phyloP scores from a whole-genome alignment of 1,140 invertebrate species.

The Trichomalopsis sarcophagae region DNA sequence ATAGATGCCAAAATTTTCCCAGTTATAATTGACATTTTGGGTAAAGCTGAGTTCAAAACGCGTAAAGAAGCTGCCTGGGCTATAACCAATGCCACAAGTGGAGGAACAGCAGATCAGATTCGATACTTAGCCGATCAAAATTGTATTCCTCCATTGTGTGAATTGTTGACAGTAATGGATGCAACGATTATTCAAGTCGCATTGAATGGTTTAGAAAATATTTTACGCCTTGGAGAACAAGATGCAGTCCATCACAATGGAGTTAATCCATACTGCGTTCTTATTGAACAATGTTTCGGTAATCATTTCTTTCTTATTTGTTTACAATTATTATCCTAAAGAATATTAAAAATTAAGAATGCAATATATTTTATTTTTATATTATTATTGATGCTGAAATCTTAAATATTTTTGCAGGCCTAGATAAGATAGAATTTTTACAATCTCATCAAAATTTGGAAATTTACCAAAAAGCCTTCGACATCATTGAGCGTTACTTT shows the following conservation, averaged over 20 bases:
- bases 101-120: constrained; percentile 95
- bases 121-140: constrained; percentile 81
- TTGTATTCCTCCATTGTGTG: constrained; percentile 96
- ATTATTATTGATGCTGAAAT: constrained; percentile 2
- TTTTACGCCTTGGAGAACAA: constrained; percentile 93
- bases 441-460: constrained; percentile 97
- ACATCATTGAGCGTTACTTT: constrained; percentile 97
- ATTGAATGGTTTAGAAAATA: constrained; percentile 97
- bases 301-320: constrained; percentile 62
- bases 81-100: constrained; percentile 97
- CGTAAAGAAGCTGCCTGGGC: constrained; percentile 98
- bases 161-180: constrained; percentile 95
- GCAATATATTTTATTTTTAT: neutral
- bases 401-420: constrained; percentile 77
- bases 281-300: constrained; percentile 98
- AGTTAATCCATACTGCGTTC: constrained; percentile 92
- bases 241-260: constrained; percentile 81
- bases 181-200: constrained; percentile 98
- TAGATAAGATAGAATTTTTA: constrained; percentile 98
- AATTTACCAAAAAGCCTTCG: constrained; percentile 96
- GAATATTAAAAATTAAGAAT: neutral
- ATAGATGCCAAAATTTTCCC: constrained; percentile 98
- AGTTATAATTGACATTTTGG: constrained; percentile 91
- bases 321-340: too few species aligned
- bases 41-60: constrained; percentile 96